Base-by-base conservation (phyloP, 1,140 invertebrate genomes). In the Panagrolaimus sp. region DNA sequence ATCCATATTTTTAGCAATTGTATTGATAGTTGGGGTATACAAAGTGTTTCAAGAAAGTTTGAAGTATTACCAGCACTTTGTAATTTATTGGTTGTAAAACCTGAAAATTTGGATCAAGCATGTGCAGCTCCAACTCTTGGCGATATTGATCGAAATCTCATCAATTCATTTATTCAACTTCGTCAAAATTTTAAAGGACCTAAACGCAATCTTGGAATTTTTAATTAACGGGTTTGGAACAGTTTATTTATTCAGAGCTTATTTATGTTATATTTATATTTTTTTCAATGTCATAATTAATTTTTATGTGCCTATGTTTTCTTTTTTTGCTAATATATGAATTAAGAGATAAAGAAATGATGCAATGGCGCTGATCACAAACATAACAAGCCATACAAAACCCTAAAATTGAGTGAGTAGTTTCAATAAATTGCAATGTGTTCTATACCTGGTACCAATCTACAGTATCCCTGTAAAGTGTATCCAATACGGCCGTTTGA, bases 71-170 rank as follows among this genome's bases (percentile, higher is more conserved):
- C 97, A 84, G 91, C 94, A 9, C 87, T 98, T 7, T 96, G 93
- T 82, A 98, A 98, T 87, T 86, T 98, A 43, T 85, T 98, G 63
- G 87, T 98, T 8, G 94, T 97, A 0, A 93, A 94, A 73, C 93
- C 94, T 1, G 92, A 96, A 84, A 98, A 98, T 86, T 86, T 98
- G 72, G 90, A 91, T 81, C 92, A 96, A 87, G 92, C 97, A 43
- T 94, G 93, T 83, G 90, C 89, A 62, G 92, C 67, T 6, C 48
- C 65, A 7, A 24, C 65, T 9, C 26, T 71, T n/a, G 15, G 21
- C n/a, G 55, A 44, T 17, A 24, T 69, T 17, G 69, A 71, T 47
- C 63, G 17, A 28, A n/a, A 32, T 24, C 14, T 55, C 10, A 55
- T 71, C 6, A 26, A 28, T 28, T n/a, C 64, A 9, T 52, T 71